phyloP scores from a whole-genome alignment of 1,140 invertebrate species.

The Cyrtorhinus lividipennis region DNA sequence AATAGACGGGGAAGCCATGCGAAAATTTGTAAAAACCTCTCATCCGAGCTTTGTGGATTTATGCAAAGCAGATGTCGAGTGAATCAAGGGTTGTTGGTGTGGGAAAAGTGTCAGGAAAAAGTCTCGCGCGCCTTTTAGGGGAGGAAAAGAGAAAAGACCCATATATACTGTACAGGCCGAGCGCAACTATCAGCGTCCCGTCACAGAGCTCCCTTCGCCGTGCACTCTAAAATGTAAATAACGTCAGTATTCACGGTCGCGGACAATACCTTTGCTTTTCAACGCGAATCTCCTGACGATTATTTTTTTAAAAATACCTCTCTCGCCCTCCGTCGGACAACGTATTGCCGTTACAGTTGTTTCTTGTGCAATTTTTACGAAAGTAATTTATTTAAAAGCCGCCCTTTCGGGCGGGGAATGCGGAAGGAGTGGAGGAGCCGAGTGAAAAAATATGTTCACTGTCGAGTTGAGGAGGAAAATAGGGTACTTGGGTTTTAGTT shows the following conservation, averaged over 20 bases:
- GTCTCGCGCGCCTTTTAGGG: neutral
- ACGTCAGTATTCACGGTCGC: neutral
- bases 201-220: neutral
- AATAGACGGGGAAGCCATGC: neutral
- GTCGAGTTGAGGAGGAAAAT: no score
- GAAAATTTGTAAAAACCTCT: neutral
- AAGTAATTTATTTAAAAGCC: no score
- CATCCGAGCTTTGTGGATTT: neutral
- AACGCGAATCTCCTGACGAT: neutral
- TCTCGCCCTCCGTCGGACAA: no score
- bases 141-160: no score
- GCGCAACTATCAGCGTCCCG: no score
- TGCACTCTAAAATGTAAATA: conserved; percentile 9
- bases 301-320: neutral
- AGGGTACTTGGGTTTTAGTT: no score
- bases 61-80: conserved; percentile 8
- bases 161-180: no score
- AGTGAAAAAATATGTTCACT: no score
- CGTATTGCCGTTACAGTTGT: no score
- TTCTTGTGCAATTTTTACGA: no score
- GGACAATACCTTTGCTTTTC: neutral
- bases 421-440: no score
- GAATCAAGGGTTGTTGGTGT: neutral
- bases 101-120: neutral
- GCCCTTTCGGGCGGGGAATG: no score